These are phyloP conservation scores for Coracias cyanogaster DNA, from an alignment of 2,797 vertebrate genomes.

Conservation along the genomic window DNA sequence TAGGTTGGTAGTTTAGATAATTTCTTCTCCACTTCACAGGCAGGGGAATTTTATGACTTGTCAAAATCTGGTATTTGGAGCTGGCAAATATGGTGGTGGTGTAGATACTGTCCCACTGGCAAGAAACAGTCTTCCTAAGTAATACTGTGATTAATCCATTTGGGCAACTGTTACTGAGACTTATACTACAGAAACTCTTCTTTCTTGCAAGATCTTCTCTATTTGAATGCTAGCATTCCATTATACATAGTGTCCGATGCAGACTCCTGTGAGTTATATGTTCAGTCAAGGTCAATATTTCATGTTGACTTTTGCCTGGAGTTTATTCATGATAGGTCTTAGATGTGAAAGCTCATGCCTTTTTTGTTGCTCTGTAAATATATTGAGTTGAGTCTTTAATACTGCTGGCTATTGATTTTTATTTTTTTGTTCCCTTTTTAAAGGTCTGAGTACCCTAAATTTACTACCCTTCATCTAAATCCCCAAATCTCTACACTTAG, in stretches of 20 bases:
- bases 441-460: not conserved
- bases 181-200: not conserved
- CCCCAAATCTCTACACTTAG: not conserved
- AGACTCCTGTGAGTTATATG: fast-evolving
- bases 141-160: not conserved
- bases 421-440: not conserved
- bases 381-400: not conserved
- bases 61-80: not conserved
- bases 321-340: not conserved
- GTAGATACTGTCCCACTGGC: not conserved
- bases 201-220: not conserved
- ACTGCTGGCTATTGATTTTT: not conserved
- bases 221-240: not conserved
- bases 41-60: not conserved
- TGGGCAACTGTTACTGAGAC: not conserved
- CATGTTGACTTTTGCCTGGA: not conserved
- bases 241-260: fast-evolving
- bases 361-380: not conserved
- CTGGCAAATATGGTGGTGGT: not conserved
- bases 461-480: no score
- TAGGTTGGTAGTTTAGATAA: not conserved
- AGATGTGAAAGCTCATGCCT: not conserved
- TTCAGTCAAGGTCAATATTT: not conserved
- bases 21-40: not conserved
- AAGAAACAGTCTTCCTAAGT: not conserved